A percentile compares a stretch with the other conserved stretches of the same genome.
Conservation (phyloP, 1,140 invertebrate genomes). For the Lethrus apterus region DNA sequence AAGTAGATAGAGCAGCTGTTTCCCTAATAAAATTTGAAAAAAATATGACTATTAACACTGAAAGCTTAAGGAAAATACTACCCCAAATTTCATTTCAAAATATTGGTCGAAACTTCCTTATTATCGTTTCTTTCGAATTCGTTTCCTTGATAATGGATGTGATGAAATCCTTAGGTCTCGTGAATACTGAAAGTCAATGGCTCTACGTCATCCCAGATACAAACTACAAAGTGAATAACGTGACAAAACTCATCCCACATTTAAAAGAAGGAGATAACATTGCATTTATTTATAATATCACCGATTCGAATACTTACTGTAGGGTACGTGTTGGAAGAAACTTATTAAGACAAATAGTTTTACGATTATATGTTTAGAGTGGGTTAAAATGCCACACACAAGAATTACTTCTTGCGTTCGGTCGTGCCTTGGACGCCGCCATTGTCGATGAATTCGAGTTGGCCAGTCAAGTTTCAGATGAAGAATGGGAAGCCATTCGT, state of each 20-base stretch:
- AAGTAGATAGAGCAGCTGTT: conserved; percentile 44
- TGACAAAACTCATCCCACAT: conserved; percentile 48
- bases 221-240: conserved; percentile 39
- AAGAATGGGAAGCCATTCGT: conserved; percentile 72
- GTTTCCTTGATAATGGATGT: conserved; percentile 55
- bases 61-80: conserved; percentile 46
- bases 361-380: conserved; percentile 39
- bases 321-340: conserved; percentile 41
- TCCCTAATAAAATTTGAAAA: conserved; percentile 50
- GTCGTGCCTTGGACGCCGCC: conserved; percentile 55
- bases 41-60: conserved; percentile 42
- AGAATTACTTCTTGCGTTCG: conserved; percentile 55
- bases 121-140: conserved; percentile 39
- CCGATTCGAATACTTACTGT: conserved; percentile 44
- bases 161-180: conserved; percentile 56
- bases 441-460: conserved; percentile 59
- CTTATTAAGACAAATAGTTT: conserved; percentile 1
- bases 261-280: conserved; percentile 73
- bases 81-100: conserved; percentile 45
- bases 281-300: conserved; percentile 70
- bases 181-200: conserved; percentile 68
- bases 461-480: conserved; percentile 65
- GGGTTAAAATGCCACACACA: conserved; percentile 55
- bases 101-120: conserved; percentile 41
- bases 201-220: conserved; percentile 66